phyloP scores from a whole-genome alignment of 2,888 invertebrate genomes.

The Phalera bucephala region DNA sequence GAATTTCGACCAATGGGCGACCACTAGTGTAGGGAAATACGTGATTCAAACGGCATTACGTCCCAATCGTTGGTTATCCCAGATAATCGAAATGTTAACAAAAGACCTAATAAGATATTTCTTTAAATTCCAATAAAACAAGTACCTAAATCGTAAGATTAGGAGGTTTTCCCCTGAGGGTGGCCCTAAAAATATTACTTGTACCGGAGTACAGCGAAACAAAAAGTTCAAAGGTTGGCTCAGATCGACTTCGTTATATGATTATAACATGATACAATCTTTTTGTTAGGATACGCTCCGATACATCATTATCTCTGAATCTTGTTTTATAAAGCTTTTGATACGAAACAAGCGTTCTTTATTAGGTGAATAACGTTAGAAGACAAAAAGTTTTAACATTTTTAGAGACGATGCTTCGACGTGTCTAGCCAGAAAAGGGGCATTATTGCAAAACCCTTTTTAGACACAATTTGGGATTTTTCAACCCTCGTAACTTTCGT shows the following conservation, averaged over 20 bases:
- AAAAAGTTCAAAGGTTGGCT: constrained; percentile 14
- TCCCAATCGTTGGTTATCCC: too few species aligned
- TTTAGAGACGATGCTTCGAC: too few species aligned
- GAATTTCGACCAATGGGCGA: too few species aligned
- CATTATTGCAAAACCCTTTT: too few species aligned
- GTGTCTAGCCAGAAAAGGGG: too few species aligned
- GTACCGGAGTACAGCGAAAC: constrained; percentile 8
- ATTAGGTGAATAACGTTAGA: background rate
- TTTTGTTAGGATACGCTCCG: background rate
- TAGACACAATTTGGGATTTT: too few species aligned
- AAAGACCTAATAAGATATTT: constrained; percentile 8
- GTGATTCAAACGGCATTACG: too few species aligned
- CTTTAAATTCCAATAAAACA: constrained; percentile 19
- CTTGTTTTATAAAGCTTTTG: background rate
- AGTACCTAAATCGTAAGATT: constrained; percentile 17
- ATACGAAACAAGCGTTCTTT: background rate
- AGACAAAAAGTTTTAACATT: too few species aligned
- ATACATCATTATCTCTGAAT: constrained; percentile 1
- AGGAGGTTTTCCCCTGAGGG: constrained; percentile 12
- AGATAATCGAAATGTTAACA: constrained; percentile 10
- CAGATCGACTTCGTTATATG: constrained; percentile 5
- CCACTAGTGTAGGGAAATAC: too few species aligned
- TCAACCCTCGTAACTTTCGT: too few species aligned
- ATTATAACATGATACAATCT: constrained; percentile 3
- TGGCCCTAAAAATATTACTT: constrained; percentile 23